Evolutionary conservation across 2,113 vertebrate species (phyloP).

Genomic region (Camelus bactrianus): DNA sequence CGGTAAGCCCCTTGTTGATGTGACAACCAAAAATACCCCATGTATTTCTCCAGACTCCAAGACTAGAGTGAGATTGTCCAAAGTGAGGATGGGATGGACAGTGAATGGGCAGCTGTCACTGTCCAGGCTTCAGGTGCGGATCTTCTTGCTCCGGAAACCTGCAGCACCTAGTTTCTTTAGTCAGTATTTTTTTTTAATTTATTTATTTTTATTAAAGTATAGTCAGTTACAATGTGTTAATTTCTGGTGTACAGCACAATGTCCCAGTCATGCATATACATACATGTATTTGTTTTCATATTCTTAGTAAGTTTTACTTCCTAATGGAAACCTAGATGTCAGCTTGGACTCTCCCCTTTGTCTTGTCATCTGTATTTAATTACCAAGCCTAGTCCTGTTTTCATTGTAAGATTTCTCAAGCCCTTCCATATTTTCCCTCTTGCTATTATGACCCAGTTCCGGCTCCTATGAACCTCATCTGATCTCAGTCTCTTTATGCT

Average conservation of each 20-base stretch:
- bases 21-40: background rate
- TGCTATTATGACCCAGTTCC: background rate
- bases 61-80: background rate
- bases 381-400: background rate
- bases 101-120: fast-evolving
- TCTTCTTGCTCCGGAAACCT: background rate
- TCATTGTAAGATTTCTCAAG: background rate
- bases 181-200: no score
- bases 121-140: background rate
- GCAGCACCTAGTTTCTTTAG: background rate
- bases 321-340: background rate
- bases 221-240: no score
- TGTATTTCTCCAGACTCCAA: background rate
- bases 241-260: no score
- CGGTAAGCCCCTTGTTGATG: background rate
- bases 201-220: no score
- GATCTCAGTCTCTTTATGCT: background rate
- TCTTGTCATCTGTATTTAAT: background rate
- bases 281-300: no score
- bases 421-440: background rate
- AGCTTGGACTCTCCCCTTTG: background rate
- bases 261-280: no score
- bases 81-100: background rate
- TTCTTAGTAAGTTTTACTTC: background rate
- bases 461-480: background rate